Conservation (phyloP, 2,113 vertebrate genomes). For the Pedetes capensis region DNA sequence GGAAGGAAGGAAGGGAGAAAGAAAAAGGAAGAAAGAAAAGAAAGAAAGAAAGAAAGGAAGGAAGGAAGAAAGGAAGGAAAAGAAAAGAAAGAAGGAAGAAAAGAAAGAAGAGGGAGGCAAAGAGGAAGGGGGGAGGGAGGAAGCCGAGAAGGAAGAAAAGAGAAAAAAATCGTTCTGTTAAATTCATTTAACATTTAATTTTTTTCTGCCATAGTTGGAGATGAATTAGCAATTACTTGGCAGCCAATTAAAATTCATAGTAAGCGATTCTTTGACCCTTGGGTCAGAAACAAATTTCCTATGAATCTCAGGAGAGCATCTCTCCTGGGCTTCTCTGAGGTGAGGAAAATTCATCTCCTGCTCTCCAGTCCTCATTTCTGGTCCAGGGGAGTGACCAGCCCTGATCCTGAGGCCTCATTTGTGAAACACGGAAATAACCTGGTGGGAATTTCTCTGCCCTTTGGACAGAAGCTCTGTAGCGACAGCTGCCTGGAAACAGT, state of each 20-base stretch:
- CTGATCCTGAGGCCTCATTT: not conserved
- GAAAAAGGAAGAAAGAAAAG: not conserved
- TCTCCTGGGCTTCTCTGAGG: not conserved
- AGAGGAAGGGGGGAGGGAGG: no score
- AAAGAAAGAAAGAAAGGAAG: accelerated
- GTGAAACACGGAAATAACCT: not conserved
- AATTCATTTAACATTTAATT: slow-evolving; percentile 36
- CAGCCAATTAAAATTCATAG: slow-evolving; percentile 67
- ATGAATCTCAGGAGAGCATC: slow-evolving; percentile 3
- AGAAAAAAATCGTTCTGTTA: not conserved
- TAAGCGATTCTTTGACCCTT: slow-evolving; percentile 53
- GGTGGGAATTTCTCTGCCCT: not conserved
- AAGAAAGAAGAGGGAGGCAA: no score
- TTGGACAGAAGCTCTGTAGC: not conserved
- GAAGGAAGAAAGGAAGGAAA: no score
- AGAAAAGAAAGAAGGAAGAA: not conserved
- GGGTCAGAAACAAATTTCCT: slow-evolving; percentile 64
- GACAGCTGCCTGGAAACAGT: not conserved
- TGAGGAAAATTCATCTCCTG: slow-evolving; percentile 56
- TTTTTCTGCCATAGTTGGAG: slow-evolving; percentile 41
- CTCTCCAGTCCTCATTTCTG: not conserved
- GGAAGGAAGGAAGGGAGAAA: accelerated
- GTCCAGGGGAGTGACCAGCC: not conserved
- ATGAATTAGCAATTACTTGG: slow-evolving; percentile 61
- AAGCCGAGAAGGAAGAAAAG: accelerated